phyloP scores from a whole-genome alignment of 2,797 vertebrate genomes.

The Avahi laniger region DNA sequence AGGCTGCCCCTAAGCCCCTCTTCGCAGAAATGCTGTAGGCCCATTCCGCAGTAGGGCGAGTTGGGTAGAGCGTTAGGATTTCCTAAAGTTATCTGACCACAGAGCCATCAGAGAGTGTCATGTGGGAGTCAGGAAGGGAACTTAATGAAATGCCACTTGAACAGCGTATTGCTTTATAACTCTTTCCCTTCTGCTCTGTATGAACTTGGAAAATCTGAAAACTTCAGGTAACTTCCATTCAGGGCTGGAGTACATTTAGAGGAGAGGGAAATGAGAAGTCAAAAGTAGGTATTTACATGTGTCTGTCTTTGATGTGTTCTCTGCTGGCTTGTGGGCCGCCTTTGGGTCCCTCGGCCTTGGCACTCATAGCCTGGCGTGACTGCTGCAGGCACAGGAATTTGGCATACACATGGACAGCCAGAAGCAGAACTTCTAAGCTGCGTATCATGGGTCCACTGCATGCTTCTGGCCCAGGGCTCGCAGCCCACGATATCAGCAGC shows the following conservation, averaged over 20 bases:
- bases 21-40: background rate
- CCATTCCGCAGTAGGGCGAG: background rate
- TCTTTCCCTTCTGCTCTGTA: background rate
- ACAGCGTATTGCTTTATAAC: background rate
- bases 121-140: background rate
- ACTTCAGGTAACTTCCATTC: background rate
- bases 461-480: background rate
- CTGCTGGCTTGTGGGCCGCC: background rate
- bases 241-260: background rate
- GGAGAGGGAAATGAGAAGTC: background rate
- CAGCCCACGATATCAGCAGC: fast-evolving
- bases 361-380: no score
- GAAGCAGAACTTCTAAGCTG: background rate
- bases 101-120: background rate
- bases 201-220: background rate
- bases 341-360: background rate
- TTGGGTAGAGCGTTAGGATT: background rate
- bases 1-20: background rate
- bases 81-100: background rate
- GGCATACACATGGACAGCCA: background rate
- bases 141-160: background rate
- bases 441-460: fast-evolving
- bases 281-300: no score
- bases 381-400: background rate
- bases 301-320: background rate